A percentile compares a stretch with the other conserved stretches of the same genome.
These are phyloP conservation scores for Hippoglossus hippoglossus DNA, from an alignment of 2,797 vertebrate species.

Conservation along the genomic window DNA sequence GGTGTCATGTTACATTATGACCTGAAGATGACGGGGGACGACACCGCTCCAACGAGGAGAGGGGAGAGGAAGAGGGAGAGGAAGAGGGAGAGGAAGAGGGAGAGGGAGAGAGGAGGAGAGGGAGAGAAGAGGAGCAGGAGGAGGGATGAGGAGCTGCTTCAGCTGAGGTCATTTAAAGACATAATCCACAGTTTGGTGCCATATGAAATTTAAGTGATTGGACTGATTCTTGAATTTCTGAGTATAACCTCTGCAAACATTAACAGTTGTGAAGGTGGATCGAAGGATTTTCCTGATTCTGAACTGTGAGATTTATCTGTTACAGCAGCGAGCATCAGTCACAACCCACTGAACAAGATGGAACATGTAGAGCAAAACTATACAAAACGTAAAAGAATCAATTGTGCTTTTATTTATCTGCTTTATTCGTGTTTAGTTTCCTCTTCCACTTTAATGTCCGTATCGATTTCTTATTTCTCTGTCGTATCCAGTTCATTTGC, in stretches of 20 bases:
- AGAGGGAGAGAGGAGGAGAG: constrained; percentile 10
- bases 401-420: background rate
- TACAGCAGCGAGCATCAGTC: no score
- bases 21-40: constrained; percentile 76
- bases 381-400: no score
- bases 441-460: background rate
- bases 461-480: background rate
- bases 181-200: constrained; percentile 26
- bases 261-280: no score
- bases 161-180: constrained; percentile 51
- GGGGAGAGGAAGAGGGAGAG: constrained; percentile 17
- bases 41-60: constrained; percentile 49
- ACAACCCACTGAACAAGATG: no score
- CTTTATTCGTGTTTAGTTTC: background rate
- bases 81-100: constrained; percentile 1
- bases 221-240: background rate
- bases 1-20: constrained; percentile 86
- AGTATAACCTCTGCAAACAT: background rate
- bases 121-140: constrained; percentile 22
- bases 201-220: constrained; percentile 1
- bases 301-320: background rate
- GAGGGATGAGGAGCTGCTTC: constrained; percentile 36
- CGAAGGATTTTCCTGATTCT: no score
- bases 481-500: background rate
- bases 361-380: no score